Base-by-base conservation (phyloP, 2,888 invertebrate species). In the Thymelicus acteon region DNA sequence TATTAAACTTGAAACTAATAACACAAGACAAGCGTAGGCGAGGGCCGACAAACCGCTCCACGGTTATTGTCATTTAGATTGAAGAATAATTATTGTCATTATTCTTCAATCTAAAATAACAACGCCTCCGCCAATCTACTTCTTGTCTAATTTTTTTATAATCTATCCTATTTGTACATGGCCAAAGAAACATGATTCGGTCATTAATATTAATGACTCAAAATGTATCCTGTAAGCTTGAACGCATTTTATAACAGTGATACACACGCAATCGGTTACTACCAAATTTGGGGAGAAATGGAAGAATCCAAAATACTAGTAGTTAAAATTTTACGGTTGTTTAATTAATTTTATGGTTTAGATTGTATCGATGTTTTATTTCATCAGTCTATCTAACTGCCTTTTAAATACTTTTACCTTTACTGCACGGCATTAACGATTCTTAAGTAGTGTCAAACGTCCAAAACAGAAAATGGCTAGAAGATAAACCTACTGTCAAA, bases 71-170 rank as follows among this genome's bases (percentile, higher is more conserved):
- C 54, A 24, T 54, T 54, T 54, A 54, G 24, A 54, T 24, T 24
- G 54, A 24, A 54, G 54, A 54, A 54, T 54, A 54, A 54, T 57
- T 57, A 57, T 37, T 82, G 85, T 84, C 85, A 88, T 88, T 89
- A 90, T 84, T 80, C 82, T 81, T 83, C 84, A 86, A 87, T 87
- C 82, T 85, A 87, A 85, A 82, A 84, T 85, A 87, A 87, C 83
- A 84, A 88, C 87, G 84, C 86, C 88, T 78, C 81, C 80, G 79
- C 80, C 64, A 74, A 77, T 82, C 80, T 82, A 85, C 81, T 84
- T 81, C 78, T 74, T 75, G 76, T 76, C 70, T 66, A 72, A 47
- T 77, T 87, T 87, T 86, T 85, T 68, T 85, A 80, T 82, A 73
- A 80, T 77, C 73, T 67, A 73, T 72, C 70, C 66, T 71, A 49